These are phyloP conservation scores for Diarsia rubi DNA, from an alignment of 2,888 invertebrate species.

Conservation along the genomic window DNA sequence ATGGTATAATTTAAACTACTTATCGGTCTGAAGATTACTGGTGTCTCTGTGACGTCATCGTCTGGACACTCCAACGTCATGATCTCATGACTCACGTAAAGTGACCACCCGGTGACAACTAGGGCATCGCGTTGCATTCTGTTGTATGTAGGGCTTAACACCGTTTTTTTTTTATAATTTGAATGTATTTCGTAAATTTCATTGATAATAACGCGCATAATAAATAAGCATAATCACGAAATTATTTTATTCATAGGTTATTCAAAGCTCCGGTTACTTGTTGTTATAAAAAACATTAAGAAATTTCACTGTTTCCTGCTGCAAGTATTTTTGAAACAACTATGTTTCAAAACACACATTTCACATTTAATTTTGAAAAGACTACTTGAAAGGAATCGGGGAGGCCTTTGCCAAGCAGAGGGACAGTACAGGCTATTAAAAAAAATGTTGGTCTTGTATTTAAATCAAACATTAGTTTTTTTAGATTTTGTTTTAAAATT, in stretches of 20 bases:
- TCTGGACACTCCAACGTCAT: conserved; percentile 29
- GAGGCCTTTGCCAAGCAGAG: no score
- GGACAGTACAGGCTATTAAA: no score
- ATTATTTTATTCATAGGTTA: neutral
- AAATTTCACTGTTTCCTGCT: no score
- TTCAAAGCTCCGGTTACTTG: neutral
- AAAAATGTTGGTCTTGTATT: conserved; percentile 10
- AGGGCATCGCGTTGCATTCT: neutral
- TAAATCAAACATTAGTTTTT: conserved; percentile 19
- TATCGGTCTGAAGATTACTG: conserved; percentile 37
- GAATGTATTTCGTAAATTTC: neutral
- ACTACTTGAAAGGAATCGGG: no score
- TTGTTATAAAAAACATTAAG: no score
- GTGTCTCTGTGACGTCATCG: conserved; percentile 32
- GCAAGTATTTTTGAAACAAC: no score
- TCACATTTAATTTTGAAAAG: no score
- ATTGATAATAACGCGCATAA: neutral
- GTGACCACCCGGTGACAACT: neutral
- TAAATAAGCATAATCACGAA: neutral
- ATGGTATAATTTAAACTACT: conserved; percentile 8
- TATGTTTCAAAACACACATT: no score
- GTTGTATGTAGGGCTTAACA: neutral
- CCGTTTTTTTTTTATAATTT: neutral
- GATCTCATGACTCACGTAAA: conserved; percentile 11
- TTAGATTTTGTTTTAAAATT: neutral